Evolutionary conservation across 2,888 invertebrate genomes (phyloP).

Genomic region (Cephus sareptanus): DNA sequence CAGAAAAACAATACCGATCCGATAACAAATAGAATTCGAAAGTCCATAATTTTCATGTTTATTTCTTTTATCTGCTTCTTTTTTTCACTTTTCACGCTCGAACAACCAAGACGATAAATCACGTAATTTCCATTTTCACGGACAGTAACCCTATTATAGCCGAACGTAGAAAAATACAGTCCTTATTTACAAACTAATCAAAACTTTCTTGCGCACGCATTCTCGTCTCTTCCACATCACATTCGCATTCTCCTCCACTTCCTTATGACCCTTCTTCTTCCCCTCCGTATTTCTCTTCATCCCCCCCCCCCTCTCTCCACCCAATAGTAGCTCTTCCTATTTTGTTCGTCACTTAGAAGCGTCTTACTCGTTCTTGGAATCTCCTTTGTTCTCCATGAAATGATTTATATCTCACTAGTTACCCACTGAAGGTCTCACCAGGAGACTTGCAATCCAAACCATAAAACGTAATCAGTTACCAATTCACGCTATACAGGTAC

Average conservation of each 20-base stretch:
- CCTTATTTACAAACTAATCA: conserved; percentile 49
- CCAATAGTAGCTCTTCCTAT: background rate
- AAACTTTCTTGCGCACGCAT: background rate
- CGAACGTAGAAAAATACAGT: conserved; percentile 55
- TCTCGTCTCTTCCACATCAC: background rate
- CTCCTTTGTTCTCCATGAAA: background rate
- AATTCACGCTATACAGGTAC: background rate
- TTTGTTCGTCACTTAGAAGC: background rate
- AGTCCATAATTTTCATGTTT: background rate
- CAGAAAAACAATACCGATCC: background rate
- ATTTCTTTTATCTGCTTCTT: background rate
- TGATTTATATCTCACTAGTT: background rate
- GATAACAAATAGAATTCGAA: background rate
- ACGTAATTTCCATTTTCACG: background rate
- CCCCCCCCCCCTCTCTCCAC: no score
- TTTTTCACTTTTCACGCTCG: background rate
- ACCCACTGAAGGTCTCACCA: background rate
- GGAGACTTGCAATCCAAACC: background rate
- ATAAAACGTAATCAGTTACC: background rate
- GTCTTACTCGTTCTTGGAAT: background rate
- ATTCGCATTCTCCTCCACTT: no score
- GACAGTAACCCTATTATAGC: conserved; percentile 2
- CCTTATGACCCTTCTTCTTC: background rate
- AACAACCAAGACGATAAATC: background rate
- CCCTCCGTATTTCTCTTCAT: background rate